Evolutionary conservation across 2,113 vertebrate genomes (phyloP), one percentile per base, ranked within the genome.

Genomic region (Perca flavescens): DNA sequence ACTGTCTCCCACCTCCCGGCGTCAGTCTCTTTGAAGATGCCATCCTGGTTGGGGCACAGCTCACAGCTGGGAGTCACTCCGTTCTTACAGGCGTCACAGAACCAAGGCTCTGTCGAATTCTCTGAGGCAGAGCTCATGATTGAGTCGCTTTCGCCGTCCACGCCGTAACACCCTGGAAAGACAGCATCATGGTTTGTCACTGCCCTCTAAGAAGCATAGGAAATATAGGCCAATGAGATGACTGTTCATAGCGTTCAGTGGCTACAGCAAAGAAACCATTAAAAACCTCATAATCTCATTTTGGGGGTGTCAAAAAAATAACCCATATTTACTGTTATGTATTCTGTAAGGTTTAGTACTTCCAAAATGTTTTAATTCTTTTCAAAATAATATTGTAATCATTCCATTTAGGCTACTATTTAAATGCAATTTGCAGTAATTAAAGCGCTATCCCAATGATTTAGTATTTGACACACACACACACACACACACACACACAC

Each of bases 51-150:
- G 61, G 98, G 98, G 90, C 98, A 99, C 0, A 99, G 94, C 91
- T 99, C 98, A 86, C 98, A 99, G 92, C 97, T 99, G 53, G 98
- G 98, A 54, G 95, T 95, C 77, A 99, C 97, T 16, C 98, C 98
- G 71, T 98, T 99, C 92, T 99, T 99, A 89, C 98, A 99, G 57
- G 98, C 98, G 65, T 99, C 98, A 64, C 98, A 99, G 94, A 99
- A 99, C 98, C 98, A 99, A 2, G 98, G 98, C 86, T 99, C 98
- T 0, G 98, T 99, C 9, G 98, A 99, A 78, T 99, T 99, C 94
- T 99, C 98, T 14, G 98, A 99, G 81, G 98, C 97, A 0, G 98
- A 99, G 88, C 98, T 99, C 97, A 99, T 99, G 85, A 99, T 99
- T 2, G 97, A 99, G 89, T 99, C 98, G 25, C 98, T 99, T 85